Conservation (phyloP, 2,797 vertebrate species). For the Phalloptychus januarius region DNA sequence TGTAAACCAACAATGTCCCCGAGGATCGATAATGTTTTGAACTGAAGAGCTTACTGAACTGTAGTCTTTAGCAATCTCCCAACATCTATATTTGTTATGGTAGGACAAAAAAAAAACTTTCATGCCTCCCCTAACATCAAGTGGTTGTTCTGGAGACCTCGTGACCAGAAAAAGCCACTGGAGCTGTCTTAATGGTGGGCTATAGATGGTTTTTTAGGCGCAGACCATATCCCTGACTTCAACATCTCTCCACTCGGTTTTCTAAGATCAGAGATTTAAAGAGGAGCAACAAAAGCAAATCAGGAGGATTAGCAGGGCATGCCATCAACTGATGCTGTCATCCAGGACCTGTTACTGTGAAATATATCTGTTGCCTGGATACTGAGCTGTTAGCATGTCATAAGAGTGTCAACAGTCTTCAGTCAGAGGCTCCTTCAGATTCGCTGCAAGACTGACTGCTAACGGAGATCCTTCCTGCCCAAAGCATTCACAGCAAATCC, state of each 20-base stretch:
- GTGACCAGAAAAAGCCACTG: neutral
- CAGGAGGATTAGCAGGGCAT: neutral
- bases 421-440: neutral
- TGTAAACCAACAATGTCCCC: too few species aligned
- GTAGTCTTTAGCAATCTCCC: neutral
- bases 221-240: neutral
- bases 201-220: neutral
- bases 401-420: neutral
- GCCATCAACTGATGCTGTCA: neutral
- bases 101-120: neutral
- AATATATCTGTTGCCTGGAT: neutral
- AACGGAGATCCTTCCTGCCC: neutral
- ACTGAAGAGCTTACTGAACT: neutral
- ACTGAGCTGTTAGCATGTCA: neutral
- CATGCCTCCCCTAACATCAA: neutral
- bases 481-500: neutral
- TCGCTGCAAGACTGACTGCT: neutral
- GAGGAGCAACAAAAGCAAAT: neutral
- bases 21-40: neutral
- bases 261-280: neutral
- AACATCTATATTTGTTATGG: neutral
- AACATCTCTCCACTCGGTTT: neutral
- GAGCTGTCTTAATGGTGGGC: neutral
- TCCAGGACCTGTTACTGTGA: neutral
- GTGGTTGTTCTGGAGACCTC: neutral